phyloP scores from a whole-genome alignment of 2,113 vertebrate species.

The Entelurus aequoreus region DNA sequence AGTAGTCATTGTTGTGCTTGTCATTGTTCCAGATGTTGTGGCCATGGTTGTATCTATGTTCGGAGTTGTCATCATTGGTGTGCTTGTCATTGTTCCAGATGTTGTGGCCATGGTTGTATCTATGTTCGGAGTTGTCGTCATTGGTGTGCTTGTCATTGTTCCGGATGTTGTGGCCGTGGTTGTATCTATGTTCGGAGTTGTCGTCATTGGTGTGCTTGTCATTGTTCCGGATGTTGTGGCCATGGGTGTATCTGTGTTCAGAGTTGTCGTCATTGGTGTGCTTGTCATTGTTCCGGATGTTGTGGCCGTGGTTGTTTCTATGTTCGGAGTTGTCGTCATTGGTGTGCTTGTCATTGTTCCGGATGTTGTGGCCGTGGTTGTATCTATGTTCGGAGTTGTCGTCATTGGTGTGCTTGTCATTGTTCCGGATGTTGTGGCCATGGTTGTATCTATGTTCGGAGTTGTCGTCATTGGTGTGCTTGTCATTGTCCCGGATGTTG shows the following conservation, averaged over 20 bases:
- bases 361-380: no score
- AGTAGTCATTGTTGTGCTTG: not conserved
- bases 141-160: no score
- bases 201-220: not conserved
- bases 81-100: not conserved
- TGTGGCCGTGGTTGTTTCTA: not conserved
- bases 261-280: no score
- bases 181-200: no score
- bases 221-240: not conserved
- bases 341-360: no score
- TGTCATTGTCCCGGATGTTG: not conserved
- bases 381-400: no score
- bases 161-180: no score
- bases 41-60: not conserved
- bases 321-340: no score
- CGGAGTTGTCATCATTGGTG: not conserved
- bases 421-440: not conserved
- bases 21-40: not conserved
- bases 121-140: no score
- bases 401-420: no score
- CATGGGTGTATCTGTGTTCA: not conserved
- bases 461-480: not conserved
- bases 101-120: no score
- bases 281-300: not conserved
- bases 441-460: not conserved